A percentile compares a stretch with the other conserved stretches of the same genome.
Conservation (phyloP, 2,113 vertebrate genomes). For the Puntigrus tetrazona region DNA sequence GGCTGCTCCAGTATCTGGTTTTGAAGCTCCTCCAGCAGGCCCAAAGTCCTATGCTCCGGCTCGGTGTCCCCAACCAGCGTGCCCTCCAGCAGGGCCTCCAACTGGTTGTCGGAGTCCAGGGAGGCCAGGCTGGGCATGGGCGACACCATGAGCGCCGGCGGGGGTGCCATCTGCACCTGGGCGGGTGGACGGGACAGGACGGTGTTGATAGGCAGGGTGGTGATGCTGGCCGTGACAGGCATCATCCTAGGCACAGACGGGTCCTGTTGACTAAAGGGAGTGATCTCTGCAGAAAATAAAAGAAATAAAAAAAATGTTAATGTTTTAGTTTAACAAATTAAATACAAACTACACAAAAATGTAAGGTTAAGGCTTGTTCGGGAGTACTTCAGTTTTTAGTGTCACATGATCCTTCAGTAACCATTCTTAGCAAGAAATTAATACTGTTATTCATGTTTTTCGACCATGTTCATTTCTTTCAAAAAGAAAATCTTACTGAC, state of each 20-base stretch:
- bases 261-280: slow-evolving; percentile 87
- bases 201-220: slow-evolving; percentile 89
- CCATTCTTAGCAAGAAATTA: too few relatives aligned
- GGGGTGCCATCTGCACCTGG: slow-evolving; percentile 81
- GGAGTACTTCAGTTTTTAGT: too few relatives aligned
- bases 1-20: slow-evolving; percentile 86
- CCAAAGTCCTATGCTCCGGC: slow-evolving; percentile 77
- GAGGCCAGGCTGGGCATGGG: slow-evolving; percentile 76
- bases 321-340: background rate
- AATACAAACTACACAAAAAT: too few relatives aligned
- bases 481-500: too few relatives aligned
- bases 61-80: too few relatives aligned
- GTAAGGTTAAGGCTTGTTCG: too few relatives aligned
- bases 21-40: slow-evolving; percentile 90
- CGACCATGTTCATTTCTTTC: too few relatives aligned
- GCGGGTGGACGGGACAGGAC: slow-evolving; percentile 85
- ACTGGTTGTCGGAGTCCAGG: slow-evolving; percentile 86
- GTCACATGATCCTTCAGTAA: too few relatives aligned
- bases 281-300: slow-evolving; percentile 82
- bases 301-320: too few relatives aligned
- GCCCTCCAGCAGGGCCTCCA: slow-evolving; percentile 93
- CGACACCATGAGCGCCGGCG: slow-evolving; percentile 67
- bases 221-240: slow-evolving; percentile 90
- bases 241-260: slow-evolving; percentile 78
- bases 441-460: too few relatives aligned